Base-by-base conservation (phyloP, 53 echinoderm and acorn worm species). In the Stichopus horrens region DNA sequence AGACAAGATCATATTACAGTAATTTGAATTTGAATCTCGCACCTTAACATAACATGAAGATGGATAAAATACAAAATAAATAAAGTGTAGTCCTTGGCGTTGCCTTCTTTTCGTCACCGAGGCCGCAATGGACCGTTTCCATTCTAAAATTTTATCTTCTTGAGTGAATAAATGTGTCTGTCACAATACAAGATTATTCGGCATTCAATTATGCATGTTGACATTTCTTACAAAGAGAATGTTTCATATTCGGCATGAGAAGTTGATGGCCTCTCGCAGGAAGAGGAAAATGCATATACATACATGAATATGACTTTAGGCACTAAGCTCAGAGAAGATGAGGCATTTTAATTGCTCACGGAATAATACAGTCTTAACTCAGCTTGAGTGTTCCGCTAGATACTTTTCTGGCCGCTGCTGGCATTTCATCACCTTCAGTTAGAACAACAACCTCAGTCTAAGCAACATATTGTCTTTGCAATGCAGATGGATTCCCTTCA, bases 321-420 rank as follows among this genome's bases (percentile, higher is more conserved):
- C 63, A 63, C 16, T 63, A 13, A 10, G 63, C 63, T 71, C 71
- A 6, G 19, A 18, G 5, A 71, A 71, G 4, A 19, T 63, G 18
- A 71, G 71, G n/a, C 18, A 71, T 71, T 71, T 71, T 71, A 13
- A 71, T 71, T n/a, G 71, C 18, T 71, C 71, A 71, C 71, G 19
- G 71, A 59, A 18, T 18, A 18, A 71, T 20, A 71, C 71, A 71
- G 18, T 71, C 71, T 71, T 7, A 71, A 16, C 18, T n/a, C 18
- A 18, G 6, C 18, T n/a, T 71, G 19, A 71, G 71, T 71, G 71
- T 71, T 71, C n/a, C 71, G 71, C 19, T 71, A n/a, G 71, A n/a
- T 71, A 71, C 18, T 14, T 13, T 71, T 18, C 5, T 18, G 18
- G 16, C 18, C 6, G 7, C 71, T 71, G 71, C n/a, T 13, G 21